A percentile compares a stretch with the other conserved stretches of the same genome.
phyloP scores from a whole-genome alignment of 2,113 vertebrate genomes.

The Anoura caudifer region DNA sequence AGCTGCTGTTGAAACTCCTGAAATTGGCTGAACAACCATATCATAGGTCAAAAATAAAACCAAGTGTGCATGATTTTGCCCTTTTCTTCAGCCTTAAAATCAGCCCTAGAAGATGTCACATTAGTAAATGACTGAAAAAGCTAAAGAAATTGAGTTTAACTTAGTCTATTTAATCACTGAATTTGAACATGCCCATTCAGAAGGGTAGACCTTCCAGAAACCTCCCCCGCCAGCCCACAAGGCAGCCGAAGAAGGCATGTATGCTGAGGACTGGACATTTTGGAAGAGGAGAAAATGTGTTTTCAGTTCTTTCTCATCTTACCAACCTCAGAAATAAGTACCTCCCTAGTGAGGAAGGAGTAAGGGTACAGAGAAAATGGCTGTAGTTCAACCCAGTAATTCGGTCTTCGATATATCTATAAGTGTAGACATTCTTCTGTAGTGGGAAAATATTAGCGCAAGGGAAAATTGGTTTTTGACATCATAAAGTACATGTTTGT shows the following conservation, averaged over 20 bases:
- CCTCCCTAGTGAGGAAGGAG: background rate
- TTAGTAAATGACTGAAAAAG: background rate
- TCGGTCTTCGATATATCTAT: background rate
- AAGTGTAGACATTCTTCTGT: background rate
- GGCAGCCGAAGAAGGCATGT: background rate
- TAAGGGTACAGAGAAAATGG: background rate
- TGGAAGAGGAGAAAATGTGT: background rate
- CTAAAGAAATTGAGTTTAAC: background rate
- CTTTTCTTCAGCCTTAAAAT: background rate
- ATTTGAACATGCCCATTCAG: background rate
- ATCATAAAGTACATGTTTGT: background rate
- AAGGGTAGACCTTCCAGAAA: background rate
- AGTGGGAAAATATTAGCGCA: background rate
- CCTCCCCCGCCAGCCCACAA: background rate
- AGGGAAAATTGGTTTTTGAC: background rate
- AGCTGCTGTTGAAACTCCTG: background rate
- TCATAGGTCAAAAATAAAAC: background rate
- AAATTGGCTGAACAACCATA: background rate
- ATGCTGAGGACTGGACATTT: background rate
- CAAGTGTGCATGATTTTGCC: background rate
- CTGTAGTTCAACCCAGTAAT: background rate
- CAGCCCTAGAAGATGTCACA: background rate
- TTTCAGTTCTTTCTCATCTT: background rate
- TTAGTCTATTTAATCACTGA: background rate
- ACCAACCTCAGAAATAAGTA: background rate